Evolutionary conservation across 2,888 invertebrate species (phyloP).

Genomic region (Drosophila silvestris): DNA sequence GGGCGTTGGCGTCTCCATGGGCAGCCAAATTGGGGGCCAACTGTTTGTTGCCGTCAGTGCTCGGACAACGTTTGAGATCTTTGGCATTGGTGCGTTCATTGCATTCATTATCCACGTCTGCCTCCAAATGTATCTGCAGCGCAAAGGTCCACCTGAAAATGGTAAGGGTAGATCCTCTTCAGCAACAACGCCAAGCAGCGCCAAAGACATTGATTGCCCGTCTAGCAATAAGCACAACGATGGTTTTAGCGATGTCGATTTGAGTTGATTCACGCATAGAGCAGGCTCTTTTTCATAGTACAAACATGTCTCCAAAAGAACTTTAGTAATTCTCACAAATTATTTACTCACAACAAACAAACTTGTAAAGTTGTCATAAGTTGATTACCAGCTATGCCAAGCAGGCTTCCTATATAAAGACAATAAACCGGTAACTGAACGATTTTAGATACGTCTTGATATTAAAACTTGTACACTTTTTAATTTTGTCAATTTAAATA

Average conservation of each 20-base stretch:
- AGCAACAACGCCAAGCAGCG: conserved; percentile 32
- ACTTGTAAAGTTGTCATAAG: not conserved
- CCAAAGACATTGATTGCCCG: conserved; percentile 29
- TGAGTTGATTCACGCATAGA: conserved; percentile 52
- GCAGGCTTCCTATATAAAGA: not conserved
- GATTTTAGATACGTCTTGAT: not conserved
- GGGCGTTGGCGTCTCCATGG: conserved; percentile 92
- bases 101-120: conserved; percentile 87
- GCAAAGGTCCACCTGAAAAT: conserved; percentile 66
- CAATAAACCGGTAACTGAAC: conserved; percentile 12
- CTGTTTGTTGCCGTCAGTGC: conserved; percentile 89
- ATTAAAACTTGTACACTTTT: conserved; percentile 1
- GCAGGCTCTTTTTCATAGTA: not conserved
- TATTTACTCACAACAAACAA: not conserved
- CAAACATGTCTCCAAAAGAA: not conserved
- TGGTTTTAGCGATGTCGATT: conserved; percentile 73
- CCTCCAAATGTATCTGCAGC: conserved; percentile 86
- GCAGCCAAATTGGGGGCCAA: conserved; percentile 92
- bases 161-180: conserved; percentile 71
- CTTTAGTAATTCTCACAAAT: not conserved
- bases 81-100: conserved; percentile 89
- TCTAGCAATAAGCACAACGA: conserved; percentile 44
- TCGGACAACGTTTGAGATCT: conserved; percentile 89
- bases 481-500: not conserved
- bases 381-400: not conserved